A percentile compares a stretch with the other conserved stretches of the same genome.
phyloP scores from a whole-genome alignment of 2,797 vertebrate species.

The Mastacembelus armatus region DNA sequence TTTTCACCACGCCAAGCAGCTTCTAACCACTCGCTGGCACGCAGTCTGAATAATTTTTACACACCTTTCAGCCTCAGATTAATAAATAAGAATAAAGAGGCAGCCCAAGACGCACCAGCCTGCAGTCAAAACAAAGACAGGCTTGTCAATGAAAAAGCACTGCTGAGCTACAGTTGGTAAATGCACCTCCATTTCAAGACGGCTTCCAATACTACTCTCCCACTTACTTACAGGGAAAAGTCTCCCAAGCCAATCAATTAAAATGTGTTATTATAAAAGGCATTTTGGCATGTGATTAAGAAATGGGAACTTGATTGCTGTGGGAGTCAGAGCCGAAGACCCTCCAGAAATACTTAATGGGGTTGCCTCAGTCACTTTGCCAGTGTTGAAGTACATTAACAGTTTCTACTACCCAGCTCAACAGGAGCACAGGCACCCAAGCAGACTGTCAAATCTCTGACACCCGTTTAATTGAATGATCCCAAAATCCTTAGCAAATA shows the following conservation, averaged over 20 bases:
- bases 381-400: slow-evolving; percentile 67
- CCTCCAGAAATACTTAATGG: slow-evolving; percentile 71
- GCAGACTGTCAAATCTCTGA: slow-evolving; percentile 77
- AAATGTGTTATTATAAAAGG: slow-evolving; percentile 81
- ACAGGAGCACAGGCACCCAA: slow-evolving; percentile 61
- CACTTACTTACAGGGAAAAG: slow-evolving; percentile 59
- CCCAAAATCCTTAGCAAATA: slow-evolving; percentile 70
- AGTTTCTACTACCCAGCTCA: slow-evolving; percentile 60
- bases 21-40: slow-evolving; percentile 54
- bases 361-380: slow-evolving; percentile 68
- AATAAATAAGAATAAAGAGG: slow-evolving; percentile 63
- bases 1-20: slow-evolving; percentile 56
- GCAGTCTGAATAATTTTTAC: slow-evolving; percentile 58
- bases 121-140: slow-evolving; percentile 64
- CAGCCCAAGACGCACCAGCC: slow-evolving; percentile 21
- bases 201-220: slow-evolving; percentile 58
- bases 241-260: slow-evolving; percentile 81
- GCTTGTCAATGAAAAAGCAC: slow-evolving; percentile 51
- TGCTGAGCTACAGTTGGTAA: slow-evolving; percentile 34
- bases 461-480: slow-evolving; percentile 78
- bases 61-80: slow-evolving; percentile 62
- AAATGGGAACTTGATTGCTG: slow-evolving; percentile 83
- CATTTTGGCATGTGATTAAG: slow-evolving; percentile 81
- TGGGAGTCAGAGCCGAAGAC: slow-evolving; percentile 73
- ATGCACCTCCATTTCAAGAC: slow-evolving; percentile 59